phyloP scores from a whole-genome alignment of 1,140 invertebrate genomes.

The Zophobas morio region DNA sequence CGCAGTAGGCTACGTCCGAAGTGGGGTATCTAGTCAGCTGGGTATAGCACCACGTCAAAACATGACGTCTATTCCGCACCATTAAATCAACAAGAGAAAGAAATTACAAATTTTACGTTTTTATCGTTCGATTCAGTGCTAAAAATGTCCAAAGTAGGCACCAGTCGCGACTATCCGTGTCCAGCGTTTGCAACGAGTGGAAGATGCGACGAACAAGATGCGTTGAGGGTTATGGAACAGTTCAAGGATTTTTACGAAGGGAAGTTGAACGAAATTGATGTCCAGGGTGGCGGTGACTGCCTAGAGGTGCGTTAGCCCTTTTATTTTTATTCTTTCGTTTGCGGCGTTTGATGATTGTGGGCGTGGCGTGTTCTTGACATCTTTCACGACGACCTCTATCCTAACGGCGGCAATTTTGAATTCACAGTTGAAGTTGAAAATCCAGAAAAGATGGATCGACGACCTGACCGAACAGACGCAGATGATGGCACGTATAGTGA shows the following conservation, averaged over 20 bases:
- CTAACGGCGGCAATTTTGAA: slow-evolving; percentile 9
- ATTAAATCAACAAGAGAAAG: slow-evolving; percentile 13
- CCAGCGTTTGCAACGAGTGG: slow-evolving; percentile 19
- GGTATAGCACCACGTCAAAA: slow-evolving; percentile 20
- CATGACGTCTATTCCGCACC: slow-evolving; percentile 30
- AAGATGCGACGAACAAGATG: slow-evolving; percentile 54
- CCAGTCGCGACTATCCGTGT: background rate
- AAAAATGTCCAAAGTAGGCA: slow-evolving; percentile 9
- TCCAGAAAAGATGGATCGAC: slow-evolving; percentile 72
- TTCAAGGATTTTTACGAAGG: slow-evolving; percentile 59
- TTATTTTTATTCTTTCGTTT: background rate
- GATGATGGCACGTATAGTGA: slow-evolving; percentile 71
- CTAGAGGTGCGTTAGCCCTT: slow-evolving; percentile 51
- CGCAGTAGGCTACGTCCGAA: slow-evolving; percentile 1
- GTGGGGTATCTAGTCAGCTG: slow-evolving; percentile 26
- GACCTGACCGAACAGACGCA: slow-evolving; percentile 73
- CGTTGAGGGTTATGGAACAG: slow-evolving; percentile 57
- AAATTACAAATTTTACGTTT: slow-evolving; percentile 43
- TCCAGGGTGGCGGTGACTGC: slow-evolving; percentile 53
- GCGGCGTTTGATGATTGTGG: background rate
- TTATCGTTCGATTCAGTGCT: background rate
- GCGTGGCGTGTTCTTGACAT: slow-evolving; percentile 27
- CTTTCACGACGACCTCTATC: slow-evolving; percentile 3
- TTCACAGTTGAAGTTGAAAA: slow-evolving; percentile 66
- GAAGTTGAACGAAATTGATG: slow-evolving; percentile 58